Base-by-base conservation (phyloP, 2,113 vertebrate species). In the Emberiza fucata region DNA sequence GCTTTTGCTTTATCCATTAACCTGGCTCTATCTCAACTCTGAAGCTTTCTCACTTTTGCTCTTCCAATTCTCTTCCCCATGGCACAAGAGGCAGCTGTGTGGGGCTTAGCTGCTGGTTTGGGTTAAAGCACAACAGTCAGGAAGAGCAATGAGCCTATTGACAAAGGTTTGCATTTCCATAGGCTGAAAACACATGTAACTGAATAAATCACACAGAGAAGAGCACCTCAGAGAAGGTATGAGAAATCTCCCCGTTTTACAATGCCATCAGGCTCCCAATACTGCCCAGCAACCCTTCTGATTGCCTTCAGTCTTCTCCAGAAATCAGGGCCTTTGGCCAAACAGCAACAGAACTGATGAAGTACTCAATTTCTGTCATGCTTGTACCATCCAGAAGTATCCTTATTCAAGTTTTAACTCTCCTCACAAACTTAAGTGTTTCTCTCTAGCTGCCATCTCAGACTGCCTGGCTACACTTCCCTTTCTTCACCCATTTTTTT, bases 241-340 rank as follows among this genome's bases (percentile, higher is more conserved):
- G 23, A 56, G 22, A 70, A 47, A 57, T 19, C 59, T 44, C 25
- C 2, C 8, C 11, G 15, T 21, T 63, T 61, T 48, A 60, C 22
- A 77, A 27, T 0, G 0, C 3, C 0, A 42, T 22, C 17, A 47
- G 53, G 57, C 50, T n/a, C 3, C 3, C 2, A 3, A 8, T 6
- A 42, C 8, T 2, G 2, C 20, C 31, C 39, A 75, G 47, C 16
- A 50, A 7, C 28, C 10, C 35, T 72, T 33, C 47, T 9, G 14
- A 57, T 0, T 15, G 42, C 39, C 31, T 45, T 45, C 28, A 4
- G 20, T 8, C 29, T 39, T n/a, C 84, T 40, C 29, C 56, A 77
- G 42, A 61, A 59, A 48, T 57, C 33, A 29, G 29, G 17, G 14
- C 24, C 22, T 81, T 53, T n/a, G 51, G 40, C 24, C 40, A 78